phyloP scores from a whole-genome alignment of 2,888 invertebrate genomes.

The Sinotaia quadrata region DNA sequence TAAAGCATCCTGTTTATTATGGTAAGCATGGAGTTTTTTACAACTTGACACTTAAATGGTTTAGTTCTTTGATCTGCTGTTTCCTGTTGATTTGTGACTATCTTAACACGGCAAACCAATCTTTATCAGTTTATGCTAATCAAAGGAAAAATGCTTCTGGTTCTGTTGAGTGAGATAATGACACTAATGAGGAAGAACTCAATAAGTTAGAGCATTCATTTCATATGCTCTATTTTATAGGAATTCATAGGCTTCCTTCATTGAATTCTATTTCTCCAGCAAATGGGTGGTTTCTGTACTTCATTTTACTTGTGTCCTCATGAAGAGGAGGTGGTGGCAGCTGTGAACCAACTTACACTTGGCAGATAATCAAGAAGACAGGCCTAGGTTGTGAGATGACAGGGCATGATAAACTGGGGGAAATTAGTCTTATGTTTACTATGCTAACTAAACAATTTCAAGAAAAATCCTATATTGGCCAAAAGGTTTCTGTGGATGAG shows the following conservation, averaged over 20 bases:
- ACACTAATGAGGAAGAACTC: no score
- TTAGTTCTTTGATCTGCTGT: no score
- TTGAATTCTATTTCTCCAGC: not conserved
- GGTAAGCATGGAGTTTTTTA: not conserved
- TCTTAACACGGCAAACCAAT: not conserved
- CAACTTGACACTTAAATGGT: no score
- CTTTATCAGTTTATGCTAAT: no score
- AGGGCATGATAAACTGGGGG: constrained; percentile 2
- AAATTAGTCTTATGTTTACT: not conserved
- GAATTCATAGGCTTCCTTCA: no score
- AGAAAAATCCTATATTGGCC: constrained; percentile 10
- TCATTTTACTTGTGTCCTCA: not conserved
- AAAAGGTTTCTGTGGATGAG: constrained; percentile 12
- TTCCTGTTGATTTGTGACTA: not conserved
- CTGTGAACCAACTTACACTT: constrained; percentile 8
- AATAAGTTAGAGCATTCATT: not conserved
- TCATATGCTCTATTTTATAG: no score
- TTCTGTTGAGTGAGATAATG: no score
- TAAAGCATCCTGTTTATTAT: not conserved
- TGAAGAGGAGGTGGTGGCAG: constrained; percentile 10
- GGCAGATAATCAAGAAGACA: no score
- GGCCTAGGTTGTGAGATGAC: not conserved
- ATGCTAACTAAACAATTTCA: not conserved
- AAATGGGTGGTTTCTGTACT: not conserved
- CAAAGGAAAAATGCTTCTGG: no score